Percentiles rank a stretch among this genome's conserved stretches.
Conservation (phyloP, 2,113 vertebrate genomes). For the Crotalus helleri region DNA sequence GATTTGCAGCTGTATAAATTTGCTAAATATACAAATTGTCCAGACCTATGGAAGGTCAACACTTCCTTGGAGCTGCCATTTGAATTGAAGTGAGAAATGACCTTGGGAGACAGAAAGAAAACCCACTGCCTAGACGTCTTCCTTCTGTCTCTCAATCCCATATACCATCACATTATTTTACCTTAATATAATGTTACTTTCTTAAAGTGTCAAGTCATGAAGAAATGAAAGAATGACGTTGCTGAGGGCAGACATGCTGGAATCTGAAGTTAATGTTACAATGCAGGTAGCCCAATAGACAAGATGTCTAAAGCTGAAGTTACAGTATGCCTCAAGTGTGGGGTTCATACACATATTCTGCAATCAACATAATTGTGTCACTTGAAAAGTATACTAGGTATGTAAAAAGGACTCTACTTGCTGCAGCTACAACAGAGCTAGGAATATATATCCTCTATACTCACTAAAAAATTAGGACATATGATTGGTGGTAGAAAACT, state of each 20-base stretch:
- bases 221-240: neutral
- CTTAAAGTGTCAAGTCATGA: neutral
- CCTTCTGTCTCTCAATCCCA: neutral
- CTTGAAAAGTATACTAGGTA: neutral
- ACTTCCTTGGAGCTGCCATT: neutral
- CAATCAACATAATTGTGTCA: neutral
- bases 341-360: neutral
- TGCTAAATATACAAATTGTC: neutral
- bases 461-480: neutral
- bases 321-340: neutral
- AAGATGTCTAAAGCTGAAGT: neutral
- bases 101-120: neutral
- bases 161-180: neutral
- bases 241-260: neutral
- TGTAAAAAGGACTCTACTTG: neutral
- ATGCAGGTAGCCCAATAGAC: neutral
- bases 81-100: neutral
- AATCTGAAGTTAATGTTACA: neutral
- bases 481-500: neutral
- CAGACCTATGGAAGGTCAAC: neutral
- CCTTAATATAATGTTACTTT: neutral
- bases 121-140: neutral
- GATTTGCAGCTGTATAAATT: neutral
- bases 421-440: neutral
- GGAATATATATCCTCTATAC: neutral